Percentiles rank a stretch among this genome's conserved stretches.
Evolutionary conservation across 2,797 vertebrate genomes (phyloP).

Genomic region (Nyctibius grandis): DNA sequence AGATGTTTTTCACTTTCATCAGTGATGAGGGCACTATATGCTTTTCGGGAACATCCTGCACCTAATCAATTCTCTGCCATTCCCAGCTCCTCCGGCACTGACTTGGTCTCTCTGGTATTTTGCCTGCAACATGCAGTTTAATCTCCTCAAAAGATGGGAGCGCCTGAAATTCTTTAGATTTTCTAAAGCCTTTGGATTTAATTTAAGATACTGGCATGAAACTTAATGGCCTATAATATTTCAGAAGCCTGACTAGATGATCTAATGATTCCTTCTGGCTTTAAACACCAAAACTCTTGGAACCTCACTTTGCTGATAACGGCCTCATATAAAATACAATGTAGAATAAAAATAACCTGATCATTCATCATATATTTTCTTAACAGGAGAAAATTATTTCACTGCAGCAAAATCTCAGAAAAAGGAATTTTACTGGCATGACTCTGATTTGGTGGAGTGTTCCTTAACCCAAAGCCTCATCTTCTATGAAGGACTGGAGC

Average conservation of each 20-base stretch:
- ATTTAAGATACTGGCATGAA: constrained; percentile 1
- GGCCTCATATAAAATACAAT: background rate
- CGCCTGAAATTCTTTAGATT: background rate
- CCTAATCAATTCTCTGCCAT: background rate
- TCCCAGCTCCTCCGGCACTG: fast-evolving
- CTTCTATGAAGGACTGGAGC: background rate
- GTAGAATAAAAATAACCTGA: background rate
- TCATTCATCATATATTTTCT: background rate
- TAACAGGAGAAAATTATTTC: background rate
- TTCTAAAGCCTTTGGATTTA: constrained; percentile 17
- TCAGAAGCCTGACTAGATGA: background rate
- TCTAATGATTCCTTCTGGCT: constrained; percentile 6
- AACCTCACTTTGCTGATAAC: background rate
- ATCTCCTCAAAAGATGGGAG: background rate
- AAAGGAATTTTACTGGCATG: background rate
- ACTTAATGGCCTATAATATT: constrained; percentile 3
- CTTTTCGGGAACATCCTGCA: background rate
- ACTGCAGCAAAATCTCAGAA: background rate
- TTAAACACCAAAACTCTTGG: background rate
- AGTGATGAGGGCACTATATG: background rate
- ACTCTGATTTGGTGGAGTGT: background rate
- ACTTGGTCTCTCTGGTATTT: constrained; percentile 1
- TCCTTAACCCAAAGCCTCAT: background rate
- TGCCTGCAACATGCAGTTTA: background rate
- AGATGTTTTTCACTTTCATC: background rate